Evolutionary conservation across 2,113 vertebrate genomes (phyloP).

Genomic region (Myrmecophaga tridactyla): DNA sequence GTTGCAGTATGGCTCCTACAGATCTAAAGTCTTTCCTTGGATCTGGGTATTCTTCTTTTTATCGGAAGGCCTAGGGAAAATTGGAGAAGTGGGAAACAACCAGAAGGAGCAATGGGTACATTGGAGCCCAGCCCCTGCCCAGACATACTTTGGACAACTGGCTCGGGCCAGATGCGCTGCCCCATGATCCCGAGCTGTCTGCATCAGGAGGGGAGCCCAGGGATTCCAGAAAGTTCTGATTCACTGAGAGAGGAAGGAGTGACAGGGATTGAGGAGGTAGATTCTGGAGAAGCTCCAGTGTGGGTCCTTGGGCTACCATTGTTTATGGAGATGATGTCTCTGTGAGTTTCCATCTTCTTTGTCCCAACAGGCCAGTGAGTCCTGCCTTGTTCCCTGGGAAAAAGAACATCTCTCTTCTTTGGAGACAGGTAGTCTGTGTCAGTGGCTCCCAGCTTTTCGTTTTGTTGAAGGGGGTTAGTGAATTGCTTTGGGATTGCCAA

Average conservation of each 20-base stretch:
- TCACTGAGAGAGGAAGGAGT: background rate
- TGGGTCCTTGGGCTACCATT: no score
- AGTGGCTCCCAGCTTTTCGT: conserved; percentile 11
- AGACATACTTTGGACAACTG: background rate
- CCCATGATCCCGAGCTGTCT: background rate
- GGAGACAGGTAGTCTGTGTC: background rate
- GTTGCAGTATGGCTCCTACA: background rate
- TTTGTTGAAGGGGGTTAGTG: conserved; percentile 1
- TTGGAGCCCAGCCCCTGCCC: background rate
- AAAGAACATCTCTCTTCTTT: background rate
- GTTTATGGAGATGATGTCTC: background rate
- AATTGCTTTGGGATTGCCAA: conserved; percentile 36
- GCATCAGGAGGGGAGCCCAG: background rate
- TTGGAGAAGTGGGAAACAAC: background rate
- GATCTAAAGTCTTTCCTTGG: background rate
- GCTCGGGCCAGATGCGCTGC: background rate
- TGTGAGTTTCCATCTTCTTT: background rate
- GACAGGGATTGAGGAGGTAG: background rate
- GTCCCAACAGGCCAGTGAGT: background rate
- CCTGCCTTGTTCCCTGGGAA: background rate
- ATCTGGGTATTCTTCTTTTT: background rate
- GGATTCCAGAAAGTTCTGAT: conserved; percentile 7
- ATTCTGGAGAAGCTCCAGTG: background rate
- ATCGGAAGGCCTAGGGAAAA: background rate
- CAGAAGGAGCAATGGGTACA: background rate